A percentile compares a stretch with the other conserved stretches of the same genome.
Evolutionary conservation across 2,113 vertebrate genomes (phyloP).

Genomic region (Myanophis thanlyinensis): DNA sequence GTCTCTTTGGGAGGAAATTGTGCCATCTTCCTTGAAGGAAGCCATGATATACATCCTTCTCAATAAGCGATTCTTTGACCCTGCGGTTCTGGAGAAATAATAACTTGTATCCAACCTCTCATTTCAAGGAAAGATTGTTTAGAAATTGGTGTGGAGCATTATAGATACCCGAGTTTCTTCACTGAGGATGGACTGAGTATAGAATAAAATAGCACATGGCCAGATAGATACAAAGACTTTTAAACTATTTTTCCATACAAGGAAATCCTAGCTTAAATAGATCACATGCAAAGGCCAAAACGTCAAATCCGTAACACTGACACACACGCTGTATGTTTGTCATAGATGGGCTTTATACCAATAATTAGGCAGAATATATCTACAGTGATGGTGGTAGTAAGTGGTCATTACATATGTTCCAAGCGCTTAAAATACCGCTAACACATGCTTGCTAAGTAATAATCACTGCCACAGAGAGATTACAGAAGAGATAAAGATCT

Average conservation of each 20-base stretch:
- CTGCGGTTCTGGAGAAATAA: not conserved
- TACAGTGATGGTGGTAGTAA: not conserved
- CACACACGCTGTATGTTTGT: not conserved
- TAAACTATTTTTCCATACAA: not conserved
- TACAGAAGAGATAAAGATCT: constrained; percentile 1
- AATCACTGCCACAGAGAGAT: not conserved
- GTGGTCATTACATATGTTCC: not conserved
- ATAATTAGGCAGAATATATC: not conserved
- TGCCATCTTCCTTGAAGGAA: not conserved
- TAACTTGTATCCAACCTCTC: not conserved
- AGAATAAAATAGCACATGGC: not conserved
- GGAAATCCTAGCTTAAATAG: not conserved
- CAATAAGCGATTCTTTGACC: not conserved
- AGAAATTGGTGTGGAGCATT: not conserved
- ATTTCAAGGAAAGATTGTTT: not conserved
- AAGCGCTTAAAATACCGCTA: not conserved
- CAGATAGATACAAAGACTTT: not conserved
- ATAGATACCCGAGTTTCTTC: not conserved
- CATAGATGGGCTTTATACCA: not conserved
- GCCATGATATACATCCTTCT: not conserved
- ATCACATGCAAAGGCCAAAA: not conserved
- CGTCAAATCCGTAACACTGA: not conserved
- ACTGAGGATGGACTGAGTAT: not conserved
- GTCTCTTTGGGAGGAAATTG: not conserved
- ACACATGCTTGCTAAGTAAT: not conserved